Percentiles rank a stretch among this genome's conserved stretches.
Evolutionary conservation across 2,888 invertebrate genomes (phyloP).

Genomic region (Philonicus albiceps): DNA sequence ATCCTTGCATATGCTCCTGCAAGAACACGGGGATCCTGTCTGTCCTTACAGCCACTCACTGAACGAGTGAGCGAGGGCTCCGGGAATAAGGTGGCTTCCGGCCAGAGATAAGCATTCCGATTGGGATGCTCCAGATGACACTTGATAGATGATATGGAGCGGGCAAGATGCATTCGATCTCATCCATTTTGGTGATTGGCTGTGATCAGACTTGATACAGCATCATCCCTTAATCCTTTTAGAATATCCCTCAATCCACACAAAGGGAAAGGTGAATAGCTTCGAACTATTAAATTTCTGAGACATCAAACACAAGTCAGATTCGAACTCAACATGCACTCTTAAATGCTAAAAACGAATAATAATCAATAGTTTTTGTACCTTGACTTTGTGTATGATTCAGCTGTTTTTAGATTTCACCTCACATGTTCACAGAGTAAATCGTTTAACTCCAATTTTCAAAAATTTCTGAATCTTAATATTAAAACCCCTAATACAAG

Average conservation of each 20-base stretch:
- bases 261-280: neutral
- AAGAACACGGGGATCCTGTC: neutral
- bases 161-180: conserved; percentile 28
- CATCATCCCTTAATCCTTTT: neutral
- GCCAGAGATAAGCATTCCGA: neutral
- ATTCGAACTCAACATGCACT: no score
- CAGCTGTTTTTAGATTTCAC: no score
- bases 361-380: no score
- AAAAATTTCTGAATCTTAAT: no score
- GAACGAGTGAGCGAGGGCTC: neutral
- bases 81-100: neutral
- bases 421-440: no score
- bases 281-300: neutral
- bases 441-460: no score
- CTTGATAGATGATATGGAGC: conserved; percentile 26
- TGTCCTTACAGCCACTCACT: neutral
- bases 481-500: no score
- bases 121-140: neutral
- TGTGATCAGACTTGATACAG: conserved; percentile 5
- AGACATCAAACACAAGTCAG: no score
- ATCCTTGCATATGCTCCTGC: neutral
- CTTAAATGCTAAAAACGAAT: no score
- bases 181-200: conserved; percentile 32
- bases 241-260: neutral
- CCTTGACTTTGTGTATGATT: no score